A percentile compares a stretch with the other conserved stretches of the same genome.
phyloP scores from a whole-genome alignment of 2,797 vertebrate genomes.

The Corythornis leucogaster region DNA sequence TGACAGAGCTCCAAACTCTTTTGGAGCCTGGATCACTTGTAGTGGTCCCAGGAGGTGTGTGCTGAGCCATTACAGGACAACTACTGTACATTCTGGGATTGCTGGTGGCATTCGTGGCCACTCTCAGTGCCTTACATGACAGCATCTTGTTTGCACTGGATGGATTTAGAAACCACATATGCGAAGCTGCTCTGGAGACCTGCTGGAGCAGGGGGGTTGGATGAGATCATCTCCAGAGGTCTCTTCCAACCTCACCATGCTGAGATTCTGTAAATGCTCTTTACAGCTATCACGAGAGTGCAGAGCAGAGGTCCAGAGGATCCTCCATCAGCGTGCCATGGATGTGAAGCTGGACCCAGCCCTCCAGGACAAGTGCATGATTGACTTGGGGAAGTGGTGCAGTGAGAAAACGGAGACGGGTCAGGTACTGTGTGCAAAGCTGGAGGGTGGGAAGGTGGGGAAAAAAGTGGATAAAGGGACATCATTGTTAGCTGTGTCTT shows the following conservation, averaged over 20 bases:
- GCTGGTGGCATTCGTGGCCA: not conserved
- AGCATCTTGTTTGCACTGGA: not conserved
- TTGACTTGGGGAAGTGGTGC: conserved; percentile 97
- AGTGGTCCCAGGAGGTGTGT: not conserved
- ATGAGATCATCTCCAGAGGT: not conserved
- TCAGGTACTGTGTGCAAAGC: conserved; percentile 77
- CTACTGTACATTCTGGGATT: not conserved
- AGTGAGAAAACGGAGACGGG: conserved; percentile 94
- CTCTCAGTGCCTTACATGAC: not conserved
- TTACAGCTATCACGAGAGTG: conserved; percentile 93
- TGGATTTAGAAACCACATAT: not conserved
- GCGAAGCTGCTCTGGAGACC: not conserved
- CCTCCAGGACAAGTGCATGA: conserved; percentile 94
- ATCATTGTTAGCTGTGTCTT: not conserved
- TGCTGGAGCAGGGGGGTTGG: not conserved
- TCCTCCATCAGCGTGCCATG: conserved; percentile 95
- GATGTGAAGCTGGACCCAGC: conserved; percentile 95
- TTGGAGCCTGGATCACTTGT: not conserved
- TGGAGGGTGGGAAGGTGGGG: not conserved
- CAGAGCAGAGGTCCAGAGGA: conserved; percentile 94
- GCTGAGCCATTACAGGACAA: not conserved
- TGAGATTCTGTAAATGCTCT: not conserved
- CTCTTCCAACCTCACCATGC: not conserved
- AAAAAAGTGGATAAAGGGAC: not conserved
- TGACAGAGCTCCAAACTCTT: not conserved